These are phyloP conservation scores for Drosophila ambigua DNA, from an alignment of 1,140 invertebrate genomes.

Conservation along the genomic window DNA sequence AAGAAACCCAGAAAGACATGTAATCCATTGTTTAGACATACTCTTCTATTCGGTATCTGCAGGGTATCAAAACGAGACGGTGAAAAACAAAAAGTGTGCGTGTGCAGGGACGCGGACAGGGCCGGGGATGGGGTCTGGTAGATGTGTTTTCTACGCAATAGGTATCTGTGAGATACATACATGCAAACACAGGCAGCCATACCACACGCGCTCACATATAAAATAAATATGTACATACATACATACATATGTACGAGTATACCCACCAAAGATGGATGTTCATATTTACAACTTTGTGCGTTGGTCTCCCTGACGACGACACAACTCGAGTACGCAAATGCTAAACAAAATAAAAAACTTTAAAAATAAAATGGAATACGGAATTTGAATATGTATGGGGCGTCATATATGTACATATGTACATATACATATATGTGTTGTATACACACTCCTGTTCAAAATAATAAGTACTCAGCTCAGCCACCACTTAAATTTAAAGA, in stretches of 20 bases:
- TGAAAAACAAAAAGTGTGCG: constrained; percentile 34
- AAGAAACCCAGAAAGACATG: too few relatives aligned
- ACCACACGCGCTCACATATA: constrained; percentile 34
- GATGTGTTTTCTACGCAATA: constrained; percentile 44
- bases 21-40: too few relatives aligned
- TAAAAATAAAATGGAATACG: constrained; percentile 64
- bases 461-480: too few relatives aligned
- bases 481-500: too few relatives aligned
- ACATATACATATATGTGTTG: neutral
- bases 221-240: constrained; percentile 2
- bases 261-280: constrained; percentile 17
- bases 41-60: too few relatives aligned
- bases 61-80: constrained; percentile 39
- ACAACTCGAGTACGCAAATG: constrained; percentile 50
- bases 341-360: constrained; percentile 39
- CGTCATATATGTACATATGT: constrained; percentile 8
- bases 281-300: constrained; percentile 69
- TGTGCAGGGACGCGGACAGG: neutral
- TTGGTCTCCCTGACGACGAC: constrained; percentile 47
- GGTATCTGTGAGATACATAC: constrained; percentile 51
- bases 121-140: constrained; percentile 35
- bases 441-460: neutral
- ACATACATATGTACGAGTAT: constrained; percentile 2
- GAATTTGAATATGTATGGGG: constrained; percentile 27
- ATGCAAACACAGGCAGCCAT: constrained; percentile 19